Base-by-base conservation (phyloP, 2,113 vertebrate genomes). In the Cyanoramphus novaezelandiae region DNA sequence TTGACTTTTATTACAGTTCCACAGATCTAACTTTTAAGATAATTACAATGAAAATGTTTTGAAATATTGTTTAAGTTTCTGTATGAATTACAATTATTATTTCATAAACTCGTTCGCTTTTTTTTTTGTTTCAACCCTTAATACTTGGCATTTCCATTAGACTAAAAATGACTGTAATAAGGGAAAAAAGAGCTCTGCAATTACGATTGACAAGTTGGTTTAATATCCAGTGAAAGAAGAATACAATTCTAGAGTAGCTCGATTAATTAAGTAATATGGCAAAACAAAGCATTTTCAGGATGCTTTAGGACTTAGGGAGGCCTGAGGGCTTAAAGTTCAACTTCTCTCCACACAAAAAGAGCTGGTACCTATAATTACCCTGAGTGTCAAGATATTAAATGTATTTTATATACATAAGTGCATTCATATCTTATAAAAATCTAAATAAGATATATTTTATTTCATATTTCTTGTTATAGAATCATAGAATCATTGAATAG, bases 201-300 rank as follows among this genome's bases (percentile, higher is more conserved):
- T 96, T 96, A 94, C 80, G 14, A 92, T 89, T 97, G 98, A 98
- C 94, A 97, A 98, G 97, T 98, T 98, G 97, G 92, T 97, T 98
- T 98, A 98, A 98, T 98, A 98, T 97, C 95, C 62, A 94, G 77
- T 88, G 84, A 92, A 90, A 95, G 63, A 96, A 88, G 74, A 95
- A 90, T 81, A 81, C 57, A 96, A 46, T 92, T 92, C 68, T 57
- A 68, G 60, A 93, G 78, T 71, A 84, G 76, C 89, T 89, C 88
- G 94, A 97, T 96, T 97, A 96, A 98, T 97, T 96, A 98, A 96
- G 95, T 93, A 92, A 97, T 97, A 97, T 79, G 77, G 93, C 86
- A 93, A 94, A 65, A 46, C 71, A 91, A 97, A 78, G 53, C 57
- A 53, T 88, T 95, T 97, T 94, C 91, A 94, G 82, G 77, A 75